Percentiles rank a stretch among this genome's conserved stretches.
Evolutionary conservation across 1,140 invertebrate species (phyloP).

Genomic region (Ericerus pela): DNA sequence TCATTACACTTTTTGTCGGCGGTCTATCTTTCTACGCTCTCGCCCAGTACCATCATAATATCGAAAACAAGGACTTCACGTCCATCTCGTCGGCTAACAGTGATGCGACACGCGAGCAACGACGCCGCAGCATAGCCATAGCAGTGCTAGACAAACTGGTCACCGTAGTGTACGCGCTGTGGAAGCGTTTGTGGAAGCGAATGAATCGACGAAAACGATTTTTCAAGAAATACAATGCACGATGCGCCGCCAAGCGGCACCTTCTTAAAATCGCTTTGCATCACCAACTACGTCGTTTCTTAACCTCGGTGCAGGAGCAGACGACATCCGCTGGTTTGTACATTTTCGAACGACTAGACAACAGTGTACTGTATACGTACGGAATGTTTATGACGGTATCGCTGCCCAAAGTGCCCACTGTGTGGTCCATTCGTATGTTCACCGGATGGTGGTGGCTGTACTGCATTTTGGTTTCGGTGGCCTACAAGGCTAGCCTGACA

Average conservation of each 20-base stretch:
- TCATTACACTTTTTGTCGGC: slow-evolving; percentile 40
- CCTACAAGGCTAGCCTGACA: slow-evolving; percentile 66
- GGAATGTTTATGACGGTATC: slow-evolving; percentile 63
- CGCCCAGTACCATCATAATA: slow-evolving; percentile 32
- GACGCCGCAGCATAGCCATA: too few species aligned
- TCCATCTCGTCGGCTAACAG: too few species aligned
- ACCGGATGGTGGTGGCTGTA: slow-evolving; percentile 77
- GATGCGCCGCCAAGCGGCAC: not conserved
- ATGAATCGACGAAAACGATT: slow-evolving; percentile 1
- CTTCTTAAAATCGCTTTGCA: not conserved
- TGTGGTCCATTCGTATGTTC: slow-evolving; percentile 58
- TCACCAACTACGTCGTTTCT: not conserved
- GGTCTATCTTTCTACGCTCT: slow-evolving; percentile 40
- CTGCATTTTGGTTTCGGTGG: slow-evolving; percentile 55
- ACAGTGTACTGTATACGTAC: slow-evolving; percentile 59
- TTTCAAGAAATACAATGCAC: slow-evolving; percentile 4
- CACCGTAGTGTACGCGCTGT: not conserved
- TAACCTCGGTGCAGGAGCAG: not conserved
- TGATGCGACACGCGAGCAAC: too few species aligned
- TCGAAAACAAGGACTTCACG: slow-evolving; percentile 20
- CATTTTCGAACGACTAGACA: slow-evolving; percentile 48
- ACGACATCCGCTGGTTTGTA: slow-evolving; percentile 35
- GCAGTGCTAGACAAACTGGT: too few species aligned
- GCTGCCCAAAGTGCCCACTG: slow-evolving; percentile 50
- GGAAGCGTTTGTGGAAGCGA: slow-evolving; percentile 1